Evolutionary conservation across 2,113 vertebrate genomes (phyloP).

Genomic region (Spizaetus ornatus): DNA sequence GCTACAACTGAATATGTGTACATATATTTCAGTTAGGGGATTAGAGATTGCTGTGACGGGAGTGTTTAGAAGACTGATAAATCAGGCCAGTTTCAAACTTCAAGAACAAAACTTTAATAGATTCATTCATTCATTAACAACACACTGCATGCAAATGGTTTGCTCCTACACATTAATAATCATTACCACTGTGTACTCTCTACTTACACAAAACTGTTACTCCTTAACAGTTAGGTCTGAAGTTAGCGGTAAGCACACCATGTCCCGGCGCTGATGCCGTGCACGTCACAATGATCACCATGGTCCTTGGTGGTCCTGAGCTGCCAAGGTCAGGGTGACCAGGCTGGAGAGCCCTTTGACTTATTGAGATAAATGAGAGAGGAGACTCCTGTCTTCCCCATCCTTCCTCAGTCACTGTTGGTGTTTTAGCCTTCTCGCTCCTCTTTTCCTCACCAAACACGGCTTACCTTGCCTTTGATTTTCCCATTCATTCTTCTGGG

Average conservation of each 20-base stretch:
- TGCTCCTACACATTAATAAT: not conserved
- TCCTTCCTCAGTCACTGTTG: not conserved
- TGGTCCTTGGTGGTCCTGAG: not conserved
- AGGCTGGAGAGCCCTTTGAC: not conserved
- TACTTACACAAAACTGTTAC: not conserved
- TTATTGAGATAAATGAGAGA: not conserved
- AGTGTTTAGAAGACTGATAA: not conserved
- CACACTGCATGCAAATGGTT: not conserved
- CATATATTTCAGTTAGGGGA: not conserved
- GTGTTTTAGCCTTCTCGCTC: not conserved
- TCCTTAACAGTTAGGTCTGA: not conserved
- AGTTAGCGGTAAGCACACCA: not conserved
- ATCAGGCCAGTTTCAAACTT: not conserved
- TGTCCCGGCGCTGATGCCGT: accelerated
- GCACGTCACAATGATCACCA: not conserved
- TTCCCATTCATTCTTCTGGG: not conserved
- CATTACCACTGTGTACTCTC: not conserved
- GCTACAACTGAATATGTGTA: not conserved
- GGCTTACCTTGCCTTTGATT: not conserved
- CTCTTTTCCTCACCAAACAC: not conserved
- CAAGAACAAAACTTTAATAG: not conserved
- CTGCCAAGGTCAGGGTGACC: not conserved
- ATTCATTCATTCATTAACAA: not conserved
- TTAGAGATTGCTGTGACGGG: not conserved
- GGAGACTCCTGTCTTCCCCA: not conserved